Percentiles rank a stretch among this genome's conserved stretches.
Conservation (phyloP, 2,888 invertebrate genomes). For the Dioctria linearis region DNA sequence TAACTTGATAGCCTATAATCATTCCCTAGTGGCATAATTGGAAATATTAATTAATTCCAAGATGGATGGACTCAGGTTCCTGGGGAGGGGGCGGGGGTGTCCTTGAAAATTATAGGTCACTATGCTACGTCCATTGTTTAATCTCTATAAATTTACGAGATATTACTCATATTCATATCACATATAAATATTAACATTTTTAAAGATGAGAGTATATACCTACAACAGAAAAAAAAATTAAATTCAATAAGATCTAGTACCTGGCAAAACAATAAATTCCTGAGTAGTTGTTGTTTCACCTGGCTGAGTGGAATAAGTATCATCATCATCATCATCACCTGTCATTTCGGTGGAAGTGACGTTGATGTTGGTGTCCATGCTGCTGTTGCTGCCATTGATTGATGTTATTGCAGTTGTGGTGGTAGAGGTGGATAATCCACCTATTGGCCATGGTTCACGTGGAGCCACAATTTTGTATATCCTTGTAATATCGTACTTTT, state of each 20-base stretch:
- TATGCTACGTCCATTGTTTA: neutral
- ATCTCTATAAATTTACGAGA: conserved; percentile 1
- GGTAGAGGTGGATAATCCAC: conserved; percentile 54
- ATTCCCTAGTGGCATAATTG: too few species aligned
- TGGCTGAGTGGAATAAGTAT: neutral
- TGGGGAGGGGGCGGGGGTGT: neutral
- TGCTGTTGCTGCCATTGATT: conserved; percentile 53
- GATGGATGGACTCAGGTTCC: neutral
- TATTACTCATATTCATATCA: too few species aligned
- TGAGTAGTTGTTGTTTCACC: conserved; percentile 31
- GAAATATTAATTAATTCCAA: too few species aligned
- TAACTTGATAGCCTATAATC: too few species aligned
- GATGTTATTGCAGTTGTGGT: conserved; percentile 39
- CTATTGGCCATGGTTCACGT: conserved; percentile 57
- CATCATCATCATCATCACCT: neutral
- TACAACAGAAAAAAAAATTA: neutral
- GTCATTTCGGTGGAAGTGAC: neutral
- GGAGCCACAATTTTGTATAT: conserved; percentile 56
- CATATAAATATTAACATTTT: neutral
- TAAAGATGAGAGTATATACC: neutral
- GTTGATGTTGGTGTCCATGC: conserved; percentile 22
- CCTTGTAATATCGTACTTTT: neutral
- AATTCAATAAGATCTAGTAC: conserved; percentile 36
- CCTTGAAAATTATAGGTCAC: too few species aligned
- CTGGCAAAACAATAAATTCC: conserved; percentile 57